Base-by-base conservation (phyloP, 2,888 invertebrate species). In the Drosophila ustulata region DNA sequence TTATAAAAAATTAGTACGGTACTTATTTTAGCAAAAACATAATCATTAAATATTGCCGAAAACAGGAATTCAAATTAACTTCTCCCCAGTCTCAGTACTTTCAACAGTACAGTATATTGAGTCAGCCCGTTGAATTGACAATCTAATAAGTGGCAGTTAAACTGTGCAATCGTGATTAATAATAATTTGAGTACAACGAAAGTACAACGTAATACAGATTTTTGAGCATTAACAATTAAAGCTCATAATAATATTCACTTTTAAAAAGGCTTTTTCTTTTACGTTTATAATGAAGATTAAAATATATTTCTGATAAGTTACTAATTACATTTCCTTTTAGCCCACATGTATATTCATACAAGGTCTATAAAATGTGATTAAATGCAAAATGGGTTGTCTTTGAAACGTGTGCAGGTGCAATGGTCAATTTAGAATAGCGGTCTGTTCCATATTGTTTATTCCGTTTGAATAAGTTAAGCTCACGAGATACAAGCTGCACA, bases 121-220 rank as follows among this genome's bases (percentile, higher is more conserved):
- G 30, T 23, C 28, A 57, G 39, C 50, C 13, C 18, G 11, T 39
- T 4, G 41, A 30, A 11, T n/a, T 5, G 23, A 34, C 18, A 64
- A 49, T 49, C 34, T 37, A 63, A 53, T 45, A 34, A 39, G 50
- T 43, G 5, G 49, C 43, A 62, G 53, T 69, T 53, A 69, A 57
- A 32, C 26, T 39, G 13, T 11, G 0, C 34, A 43, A 13, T 45
- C 63, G 39, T 51, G 37, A 63, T 43, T 18, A 41, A 13, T 41
- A 39, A 47, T 41, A 37, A 43, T 30, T 18, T 39, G n/a, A 43
- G 4, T n/a, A 23, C 23, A 41, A 30, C 49, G 18, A 53, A 11
- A 53, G 25, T 25, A 25, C 32, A 56, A 46, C 8, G 9, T 13
- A 34, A 46, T 13, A 56, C 3, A 30, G 8, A 45, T 45, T 30